Percentiles rank a stretch among this genome's conserved stretches.
Conservation (phyloP, 2,113 vertebrate species). For the Montifringilla adamsi region DNA sequence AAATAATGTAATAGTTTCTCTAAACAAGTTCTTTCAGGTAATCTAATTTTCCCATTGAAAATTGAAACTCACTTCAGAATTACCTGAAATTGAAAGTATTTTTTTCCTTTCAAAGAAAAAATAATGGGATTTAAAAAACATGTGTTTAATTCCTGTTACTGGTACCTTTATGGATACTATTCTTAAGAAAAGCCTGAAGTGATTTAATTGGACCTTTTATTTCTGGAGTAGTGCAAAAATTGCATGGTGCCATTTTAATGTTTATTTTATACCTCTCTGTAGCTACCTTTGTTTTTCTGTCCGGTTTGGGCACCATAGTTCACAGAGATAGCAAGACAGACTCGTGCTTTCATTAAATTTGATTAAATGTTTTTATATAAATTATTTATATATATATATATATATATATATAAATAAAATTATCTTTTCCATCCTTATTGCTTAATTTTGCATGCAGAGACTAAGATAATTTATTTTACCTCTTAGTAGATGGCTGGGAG, state of each 20-base stretch:
- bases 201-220: not conserved
- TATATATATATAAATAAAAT: not conserved
- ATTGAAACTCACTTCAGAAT: not conserved
- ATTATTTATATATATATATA: not conserved
- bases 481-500: not conserved
- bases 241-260: not conserved
- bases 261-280: not conserved
- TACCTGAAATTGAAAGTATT: not conserved
- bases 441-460: not conserved
- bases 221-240: not conserved
- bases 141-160: not conserved
- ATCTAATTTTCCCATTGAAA: not conserved
- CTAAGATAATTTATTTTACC: not conserved
- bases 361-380: not conserved
- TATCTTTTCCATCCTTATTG: not conserved
- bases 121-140: not conserved
- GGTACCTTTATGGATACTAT: not conserved
- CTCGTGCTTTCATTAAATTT: not conserved
- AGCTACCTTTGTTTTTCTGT: not conserved
- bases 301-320: not conserved
- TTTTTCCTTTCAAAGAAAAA: not conserved
- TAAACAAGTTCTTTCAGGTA: not conserved
- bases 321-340: not conserved
- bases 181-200: not conserved
- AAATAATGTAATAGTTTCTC: not conserved